Conservation (phyloP, 2,888 invertebrate genomes). For the Phyto melanocephala region DNA sequence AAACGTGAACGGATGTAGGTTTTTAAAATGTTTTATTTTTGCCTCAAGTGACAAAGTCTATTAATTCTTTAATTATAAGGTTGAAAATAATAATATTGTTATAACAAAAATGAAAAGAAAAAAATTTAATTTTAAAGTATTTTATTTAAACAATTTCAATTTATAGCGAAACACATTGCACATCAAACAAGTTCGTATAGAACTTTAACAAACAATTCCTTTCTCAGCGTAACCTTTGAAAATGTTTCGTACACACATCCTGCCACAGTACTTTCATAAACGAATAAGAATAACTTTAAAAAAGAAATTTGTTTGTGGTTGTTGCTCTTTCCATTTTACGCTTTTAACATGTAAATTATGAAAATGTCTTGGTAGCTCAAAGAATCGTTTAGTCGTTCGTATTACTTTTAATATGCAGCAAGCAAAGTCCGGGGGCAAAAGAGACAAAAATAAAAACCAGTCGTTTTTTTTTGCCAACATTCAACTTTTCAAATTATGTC, state of each 20-base stretch:
- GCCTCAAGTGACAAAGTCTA: no score
- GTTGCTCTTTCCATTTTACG: background rate
- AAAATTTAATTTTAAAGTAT: no score
- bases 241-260: background rate
- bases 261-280: background rate
- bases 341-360: constrained; percentile 5
- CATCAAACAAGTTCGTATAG: no score
- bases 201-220: no score
- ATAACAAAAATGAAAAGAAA: no score
- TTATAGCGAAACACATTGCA: no score
- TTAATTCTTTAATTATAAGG: no score
- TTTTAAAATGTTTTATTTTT: no score
- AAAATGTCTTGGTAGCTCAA: constrained; percentile 25
- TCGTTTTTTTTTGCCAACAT: background rate
- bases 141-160: no score
- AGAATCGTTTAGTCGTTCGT: background rate
- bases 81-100: no score
- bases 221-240: no score
- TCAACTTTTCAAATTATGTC: constrained; percentile 51
- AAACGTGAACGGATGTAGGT: no score
- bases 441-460: background rate
- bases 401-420: background rate
- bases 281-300: background rate
- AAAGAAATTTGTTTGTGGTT: background rate
- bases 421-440: background rate